A percentile compares a stretch with the other conserved stretches of the same genome.
Conservation (phyloP, 2,113 vertebrate species). For the Alexandromys fortis region DNA sequence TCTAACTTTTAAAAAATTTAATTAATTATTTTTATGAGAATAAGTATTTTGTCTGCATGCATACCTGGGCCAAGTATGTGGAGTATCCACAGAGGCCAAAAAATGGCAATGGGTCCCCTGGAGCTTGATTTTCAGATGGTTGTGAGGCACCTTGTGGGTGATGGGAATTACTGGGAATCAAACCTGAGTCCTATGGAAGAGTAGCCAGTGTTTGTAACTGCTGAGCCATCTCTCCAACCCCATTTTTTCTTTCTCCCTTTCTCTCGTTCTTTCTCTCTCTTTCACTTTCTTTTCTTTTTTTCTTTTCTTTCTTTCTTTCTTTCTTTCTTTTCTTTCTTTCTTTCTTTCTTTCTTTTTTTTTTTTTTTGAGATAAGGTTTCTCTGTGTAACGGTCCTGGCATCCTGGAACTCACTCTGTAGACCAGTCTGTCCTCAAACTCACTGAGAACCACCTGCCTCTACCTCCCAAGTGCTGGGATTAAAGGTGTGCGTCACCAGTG, state of each 20-base stretch:
- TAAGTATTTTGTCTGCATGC: neutral
- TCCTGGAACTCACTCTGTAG: neutral
- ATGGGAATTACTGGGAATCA: neutral
- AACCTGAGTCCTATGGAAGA: neutral
- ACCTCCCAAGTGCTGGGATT: neutral
- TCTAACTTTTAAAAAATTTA: neutral
- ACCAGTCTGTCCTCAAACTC: neutral
- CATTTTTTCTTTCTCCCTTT: neutral
- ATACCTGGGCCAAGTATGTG: neutral
- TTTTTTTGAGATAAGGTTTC: neutral
- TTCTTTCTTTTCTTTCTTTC: neutral
- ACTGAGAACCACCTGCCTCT: neutral
- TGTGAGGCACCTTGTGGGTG: neutral
- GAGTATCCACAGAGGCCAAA: neutral
- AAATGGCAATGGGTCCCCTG: neutral
- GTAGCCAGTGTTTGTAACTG: neutral
- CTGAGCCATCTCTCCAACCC: neutral
- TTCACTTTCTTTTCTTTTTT: no score
- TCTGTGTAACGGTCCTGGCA: neutral
- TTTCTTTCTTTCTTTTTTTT: no score
- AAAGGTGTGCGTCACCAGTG: neutral
- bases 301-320: neutral
- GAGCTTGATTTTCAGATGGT: neutral
- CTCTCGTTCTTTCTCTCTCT: neutral
- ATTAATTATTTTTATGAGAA: neutral